Evolutionary conservation across 2,113 vertebrate genomes (phyloP), one percentile per base, ranked within the genome.

Genomic region (Labeo catla): DNA sequence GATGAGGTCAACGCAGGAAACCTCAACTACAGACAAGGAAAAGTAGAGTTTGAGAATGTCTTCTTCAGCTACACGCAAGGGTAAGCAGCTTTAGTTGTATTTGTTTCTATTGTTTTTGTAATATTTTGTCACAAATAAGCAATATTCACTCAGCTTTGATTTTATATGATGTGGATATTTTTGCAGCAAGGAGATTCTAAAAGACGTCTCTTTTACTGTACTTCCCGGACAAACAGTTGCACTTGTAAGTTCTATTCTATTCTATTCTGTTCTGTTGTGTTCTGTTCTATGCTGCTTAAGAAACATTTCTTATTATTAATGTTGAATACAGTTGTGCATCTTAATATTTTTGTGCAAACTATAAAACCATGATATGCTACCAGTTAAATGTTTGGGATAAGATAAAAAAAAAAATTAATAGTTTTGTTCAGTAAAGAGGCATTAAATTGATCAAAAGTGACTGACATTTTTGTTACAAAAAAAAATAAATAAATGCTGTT

Each of bases 181-280:
- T 59, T 45, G 0, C 91, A 99, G 98, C 81, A 96, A 68, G 76
- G 97, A 98, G 91, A 97, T 99, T 79, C 95, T 99, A 34, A 94
- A 87, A 79, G 97, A 98, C 0, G 70, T 99, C 76, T 99, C 98
- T 83, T 99, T 99, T 91, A 97, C 96, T 0, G 98, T 97, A 39
- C 95, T 96, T 90, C 97, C 98, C 0, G 98, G 98, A 84, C 97
- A 99, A 89, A 99, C 97, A 0, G 86, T 99, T 66, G 98, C 98
- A 8, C 92, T 99, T 94, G 98, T 99, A 90, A 94, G 97, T 88
- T 28, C 16, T 13, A 10, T 59, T 23, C 8, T 19, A 34, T 5
- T n/a, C 28, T 59, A 10, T 61, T n/a, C 61, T 9, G 3, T 59
- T 21, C 6, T 57, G 2, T 57, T 2, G 4, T 15, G 1, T 43